Evolutionary conservation across 2,113 vertebrate species (phyloP), one percentile per base, ranked within the genome.

Genomic region (Lontra canadensis): DNA sequence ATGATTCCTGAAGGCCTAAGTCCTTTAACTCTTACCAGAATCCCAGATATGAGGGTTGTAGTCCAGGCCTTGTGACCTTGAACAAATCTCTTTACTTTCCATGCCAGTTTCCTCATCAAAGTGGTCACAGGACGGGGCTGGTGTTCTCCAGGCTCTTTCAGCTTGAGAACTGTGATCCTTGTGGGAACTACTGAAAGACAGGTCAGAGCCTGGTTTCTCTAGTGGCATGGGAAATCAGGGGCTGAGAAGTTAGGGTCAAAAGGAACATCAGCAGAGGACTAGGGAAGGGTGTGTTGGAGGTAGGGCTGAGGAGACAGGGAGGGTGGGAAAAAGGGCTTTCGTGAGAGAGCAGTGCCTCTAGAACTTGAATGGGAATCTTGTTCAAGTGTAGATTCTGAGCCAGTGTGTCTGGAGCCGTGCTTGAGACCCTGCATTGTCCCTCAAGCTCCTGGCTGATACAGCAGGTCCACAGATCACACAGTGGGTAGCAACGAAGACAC

Each of bases 221-320:
- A 5, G 6, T 34, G 36, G 47, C 63, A 2, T 65, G 73, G 15
- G 82, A 94, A 95, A 49, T 76, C 6, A 26, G 83, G 14, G 49
- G 6, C 31, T 76, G 61, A 39, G 65, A 71, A 39, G 7, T 3
- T 17, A 49, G 95, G 52, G 8, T 69, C 1, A 5, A 39, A 52
- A 42, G 55, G 74, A 82, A 44, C 21, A 55, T 59, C 76, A 42
- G 20, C 13, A 9, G 39, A 78, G 26, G 31, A 1, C 67, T 74
- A 39, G 78, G 10, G n/a, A 65, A 31, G 34, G 4, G 9, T 23
- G 2, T n/a, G 15, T 11, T 9, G 2, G n/a, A 65, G 49, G 34
- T 31, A n/a, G 42, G 11, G 6, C 34, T 15, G 0, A 10, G 6
- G 21, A 29, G 31, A 15, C 14, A 49, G 2, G 9, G 18, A 47